Percentiles rank a stretch among this genome's conserved stretches.
phyloP scores from a whole-genome alignment of 1,140 invertebrate species.

The Goniozus legneri region DNA sequence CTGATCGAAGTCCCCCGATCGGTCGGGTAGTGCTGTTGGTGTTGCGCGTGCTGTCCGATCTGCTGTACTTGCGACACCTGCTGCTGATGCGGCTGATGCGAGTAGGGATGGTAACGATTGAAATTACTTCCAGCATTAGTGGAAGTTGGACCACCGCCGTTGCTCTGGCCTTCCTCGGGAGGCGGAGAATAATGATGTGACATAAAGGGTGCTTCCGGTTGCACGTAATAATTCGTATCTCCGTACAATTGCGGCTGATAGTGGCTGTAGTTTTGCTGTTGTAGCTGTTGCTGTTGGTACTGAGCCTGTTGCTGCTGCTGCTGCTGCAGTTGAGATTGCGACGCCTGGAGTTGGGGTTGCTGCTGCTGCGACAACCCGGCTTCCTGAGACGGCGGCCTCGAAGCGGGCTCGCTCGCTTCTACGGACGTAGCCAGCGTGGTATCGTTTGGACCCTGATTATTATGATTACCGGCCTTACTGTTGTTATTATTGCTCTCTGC shows the following conservation, averaged over 20 bases:
- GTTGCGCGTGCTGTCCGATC: too few relatives aligned
- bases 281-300: constrained; percentile 37
- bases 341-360: constrained; percentile 30
- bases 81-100: constrained; percentile 55
- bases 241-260: constrained; percentile 32
- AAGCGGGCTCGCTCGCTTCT: constrained; percentile 59
- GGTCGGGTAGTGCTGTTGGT: constrained; percentile 55
- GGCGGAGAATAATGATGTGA: constrained; percentile 37
- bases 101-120: constrained; percentile 44
- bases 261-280: constrained; percentile 22
- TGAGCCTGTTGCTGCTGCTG: constrained; percentile 41
- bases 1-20: constrained; percentile 59
- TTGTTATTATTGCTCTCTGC: constrained; percentile 67
- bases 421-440: constrained; percentile 59
- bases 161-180: constrained; percentile 25
- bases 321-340: constrained; percentile 39
- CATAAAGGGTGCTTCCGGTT: constrained; percentile 36
- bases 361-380: constrained; percentile 19
- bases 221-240: constrained; percentile 37
- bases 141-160: background rate
- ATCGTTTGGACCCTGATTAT: constrained; percentile 53
- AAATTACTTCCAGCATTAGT: background rate
- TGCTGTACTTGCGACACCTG: constrained; percentile 54
- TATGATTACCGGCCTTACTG: constrained; percentile 54
- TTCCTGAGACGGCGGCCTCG: constrained; percentile 32